phyloP scores from a whole-genome alignment of 2,888 invertebrate species.

The Hyalella azteca region DNA sequence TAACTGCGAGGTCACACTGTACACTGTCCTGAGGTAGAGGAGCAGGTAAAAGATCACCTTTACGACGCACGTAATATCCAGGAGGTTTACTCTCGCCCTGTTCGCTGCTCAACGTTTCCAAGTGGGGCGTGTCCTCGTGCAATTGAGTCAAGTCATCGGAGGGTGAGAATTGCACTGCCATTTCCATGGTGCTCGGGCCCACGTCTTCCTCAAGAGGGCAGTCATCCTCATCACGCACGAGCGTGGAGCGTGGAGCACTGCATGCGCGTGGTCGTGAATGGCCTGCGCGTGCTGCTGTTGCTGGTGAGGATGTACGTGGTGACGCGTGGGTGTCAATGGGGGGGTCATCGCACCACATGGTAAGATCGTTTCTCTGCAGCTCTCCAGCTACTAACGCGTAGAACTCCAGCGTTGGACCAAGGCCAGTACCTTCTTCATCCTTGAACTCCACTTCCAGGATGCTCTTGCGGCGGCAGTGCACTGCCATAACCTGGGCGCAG shows the following conservation, averaged over 20 bases:
- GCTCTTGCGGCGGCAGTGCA: constrained; percentile 91
- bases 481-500: constrained; percentile 69
- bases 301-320: too few relatives aligned
- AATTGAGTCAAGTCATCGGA: constrained; percentile 44
- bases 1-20: constrained; percentile 81
- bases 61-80: constrained; percentile 89
- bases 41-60: constrained; percentile 91
- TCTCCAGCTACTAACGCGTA: constrained; percentile 97
- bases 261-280: constrained; percentile 26
- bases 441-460: constrained; percentile 83
- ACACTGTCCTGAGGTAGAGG: constrained; percentile 90
- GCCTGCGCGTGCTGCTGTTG: constrained; percentile 37
- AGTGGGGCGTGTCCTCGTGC: constrained; percentile 33
- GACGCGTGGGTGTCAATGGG: constrained; percentile 55
- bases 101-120: constrained; percentile 61
- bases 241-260: too few relatives aligned
- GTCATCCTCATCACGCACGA: constrained; percentile 35
- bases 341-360: constrained; percentile 93
- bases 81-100: constrained; percentile 65
- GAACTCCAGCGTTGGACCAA: constrained; percentile 98
- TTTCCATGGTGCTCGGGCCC: constrained; percentile 12
- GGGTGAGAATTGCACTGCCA: constrained; percentile 67
- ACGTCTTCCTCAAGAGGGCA: constrained; percentile 8
- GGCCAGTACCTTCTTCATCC: constrained; percentile 96
- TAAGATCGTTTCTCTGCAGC: constrained; percentile 87